Percentiles rank a stretch among this genome's conserved stretches.
Evolutionary conservation across 37 sponge, comb jelly and placozoan genomes (phyloP).

Genomic region (Crambe crambe): DNA sequence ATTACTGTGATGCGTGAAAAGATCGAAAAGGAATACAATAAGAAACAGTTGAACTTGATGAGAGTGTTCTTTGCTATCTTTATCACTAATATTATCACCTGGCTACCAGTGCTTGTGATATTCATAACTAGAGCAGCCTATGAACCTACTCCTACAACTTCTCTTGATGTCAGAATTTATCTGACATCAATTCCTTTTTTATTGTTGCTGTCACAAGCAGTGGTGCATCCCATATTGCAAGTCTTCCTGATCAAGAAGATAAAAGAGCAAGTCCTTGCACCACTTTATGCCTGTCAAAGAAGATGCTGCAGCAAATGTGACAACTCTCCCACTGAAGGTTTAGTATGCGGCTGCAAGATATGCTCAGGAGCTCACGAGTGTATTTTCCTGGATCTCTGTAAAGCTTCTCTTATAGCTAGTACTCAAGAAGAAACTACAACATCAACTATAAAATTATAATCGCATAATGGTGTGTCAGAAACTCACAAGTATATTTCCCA

Average conservation of each 20-base stretch:
- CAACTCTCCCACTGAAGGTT: no score
- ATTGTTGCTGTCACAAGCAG: not conserved
- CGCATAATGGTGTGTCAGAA: no score
- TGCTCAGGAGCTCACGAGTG: no score
- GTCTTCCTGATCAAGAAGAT: not conserved
- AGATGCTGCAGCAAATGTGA: no score
- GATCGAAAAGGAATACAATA: not conserved
- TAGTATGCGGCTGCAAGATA: no score
- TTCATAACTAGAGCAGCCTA: not conserved
- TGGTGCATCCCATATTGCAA: not conserved
- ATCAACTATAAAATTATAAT: no score
- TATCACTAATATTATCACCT: constrained; percentile 3
- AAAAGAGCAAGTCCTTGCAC: no score
- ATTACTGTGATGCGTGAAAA: not conserved
- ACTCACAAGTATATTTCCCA: no score
- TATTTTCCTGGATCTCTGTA: no score
- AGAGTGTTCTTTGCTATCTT: not conserved
- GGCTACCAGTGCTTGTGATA: not conserved
- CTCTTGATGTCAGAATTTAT: not conserved
- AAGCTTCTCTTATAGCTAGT: no score
- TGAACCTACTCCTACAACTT: not conserved
- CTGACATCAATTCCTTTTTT: not conserved
- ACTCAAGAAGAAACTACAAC: no score
- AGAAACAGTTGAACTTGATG: not conserved
- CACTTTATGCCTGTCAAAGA: no score